Base-by-base conservation (phyloP, 2,113 vertebrate genomes). In the Plotosus lineatus region DNA sequence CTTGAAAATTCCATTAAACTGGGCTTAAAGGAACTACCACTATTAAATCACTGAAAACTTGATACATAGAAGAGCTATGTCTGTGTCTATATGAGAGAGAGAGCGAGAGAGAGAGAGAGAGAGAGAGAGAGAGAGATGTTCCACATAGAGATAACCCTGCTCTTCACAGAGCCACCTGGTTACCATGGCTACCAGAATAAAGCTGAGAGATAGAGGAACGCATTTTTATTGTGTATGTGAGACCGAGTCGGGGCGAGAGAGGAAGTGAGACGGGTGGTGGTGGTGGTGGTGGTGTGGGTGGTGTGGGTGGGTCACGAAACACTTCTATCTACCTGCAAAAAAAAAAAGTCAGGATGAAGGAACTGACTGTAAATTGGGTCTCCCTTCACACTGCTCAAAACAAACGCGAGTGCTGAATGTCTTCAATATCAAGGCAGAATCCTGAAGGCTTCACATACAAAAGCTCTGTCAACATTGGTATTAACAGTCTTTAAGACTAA, bases 151-250 rank as follows among this genome's bases (percentile, higher is more conserved):
- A 71, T 46, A 71, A 66, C 33, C n/a, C 38, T 42, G 84, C 80
- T 90, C 86, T 86, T 85, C 63, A 89, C 86, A 81, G 85, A 85
- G 85, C 86, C 81, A 58, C 82, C 79, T n/a, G 87, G 92, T 91
- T 90, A 86, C 92, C 90, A 91, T 91, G 78, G 90, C 83, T 87
- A 94, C 91, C 73, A 51, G 66, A 85, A 79, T 60, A 85, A 90
- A 88, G 80, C 84, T 86, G 40, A 31, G 26, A 42, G 66, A 85
- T 61, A 36, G 23, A 63, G 40, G 60, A 44, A 60, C 38, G 83
- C 63, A 72, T 58, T 71, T 42, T 66, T 51, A 23, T 36, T 0
- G 10, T 19, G 14, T 9, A 12, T 26, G 38, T 42, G 36, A 9
- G 72, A 11, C 44, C 1, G 9, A 14, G 10, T 14, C 11, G 2